A percentile compares a stretch with the other conserved stretches of the same genome.
Conservation (phyloP, 2,113 vertebrate species). For the Lamprotornis superbus region DNA sequence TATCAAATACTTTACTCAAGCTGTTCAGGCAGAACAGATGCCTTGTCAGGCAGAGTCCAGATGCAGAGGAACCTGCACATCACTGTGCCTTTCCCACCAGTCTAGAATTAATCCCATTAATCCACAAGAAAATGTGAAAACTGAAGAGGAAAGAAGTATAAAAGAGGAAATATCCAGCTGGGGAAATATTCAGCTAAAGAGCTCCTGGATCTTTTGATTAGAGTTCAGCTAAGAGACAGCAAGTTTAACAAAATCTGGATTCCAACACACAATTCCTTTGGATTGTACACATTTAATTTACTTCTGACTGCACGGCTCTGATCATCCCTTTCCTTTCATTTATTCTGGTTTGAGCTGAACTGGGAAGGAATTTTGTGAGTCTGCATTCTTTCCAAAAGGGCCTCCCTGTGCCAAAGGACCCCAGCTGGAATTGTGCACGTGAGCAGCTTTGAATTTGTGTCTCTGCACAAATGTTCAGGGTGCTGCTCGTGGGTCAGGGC, state of each 20-base stretch:
- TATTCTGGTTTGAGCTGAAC: neutral
- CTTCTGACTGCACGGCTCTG: neutral
- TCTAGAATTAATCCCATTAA: neutral
- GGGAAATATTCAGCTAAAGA: neutral
- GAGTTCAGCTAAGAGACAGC: neutral
- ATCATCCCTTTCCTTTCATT: neutral
- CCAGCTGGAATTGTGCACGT: accelerated
- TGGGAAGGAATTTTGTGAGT: neutral
- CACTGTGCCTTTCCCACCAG: neutral
- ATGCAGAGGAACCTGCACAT: neutral
- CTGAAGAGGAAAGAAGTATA: neutral
- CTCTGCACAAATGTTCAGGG: neutral
- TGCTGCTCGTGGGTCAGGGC: too few species aligned
- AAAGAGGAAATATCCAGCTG: neutral
- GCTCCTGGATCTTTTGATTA: neutral
- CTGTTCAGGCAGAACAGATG: neutral
- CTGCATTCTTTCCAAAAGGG: neutral
- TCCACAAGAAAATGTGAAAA: neutral
- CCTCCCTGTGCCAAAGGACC: neutral
- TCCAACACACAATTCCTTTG: neutral
- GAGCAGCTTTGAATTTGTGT: neutral
- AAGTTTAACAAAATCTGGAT: neutral
- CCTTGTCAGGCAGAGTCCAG: neutral
- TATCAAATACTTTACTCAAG: neutral
- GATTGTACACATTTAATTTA: neutral